phyloP scores from a whole-genome alignment of 2,888 invertebrate species.

The Scaptomyza polygonia region DNA sequence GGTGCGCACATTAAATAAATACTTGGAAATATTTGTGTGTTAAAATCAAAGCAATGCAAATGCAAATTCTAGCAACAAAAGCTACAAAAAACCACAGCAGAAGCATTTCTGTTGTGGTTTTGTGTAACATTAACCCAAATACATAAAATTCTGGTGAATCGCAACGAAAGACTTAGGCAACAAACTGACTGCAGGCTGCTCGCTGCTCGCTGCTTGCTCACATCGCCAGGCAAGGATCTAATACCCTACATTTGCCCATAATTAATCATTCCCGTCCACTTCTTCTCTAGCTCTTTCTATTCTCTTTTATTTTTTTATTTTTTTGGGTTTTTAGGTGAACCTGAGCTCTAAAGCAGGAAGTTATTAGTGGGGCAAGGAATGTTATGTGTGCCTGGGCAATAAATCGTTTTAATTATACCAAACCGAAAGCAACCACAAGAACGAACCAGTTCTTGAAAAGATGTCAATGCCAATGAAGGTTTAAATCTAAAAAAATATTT shows the following conservation, averaged over 20 bases:
- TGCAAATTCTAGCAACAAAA: conserved; percentile 36
- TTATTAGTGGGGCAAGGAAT: conserved; percentile 60
- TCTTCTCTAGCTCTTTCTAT: background rate
- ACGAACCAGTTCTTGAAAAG: conserved; percentile 33
- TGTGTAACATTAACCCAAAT: conserved; percentile 79
- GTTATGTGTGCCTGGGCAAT: conserved; percentile 25
- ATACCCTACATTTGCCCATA: conserved; percentile 60
- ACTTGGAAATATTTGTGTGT: conserved; percentile 73
- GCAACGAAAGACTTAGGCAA: conserved; percentile 56
- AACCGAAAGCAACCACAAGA: conserved; percentile 14
- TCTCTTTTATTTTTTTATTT: background rate
- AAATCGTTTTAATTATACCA: conserved; percentile 42
- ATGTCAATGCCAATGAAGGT: conserved; percentile 30
- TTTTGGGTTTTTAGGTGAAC: conserved; percentile 73
- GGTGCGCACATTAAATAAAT: conserved; percentile 75
- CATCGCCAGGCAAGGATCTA: conserved; percentile 66
- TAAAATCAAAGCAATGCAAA: conserved; percentile 76
- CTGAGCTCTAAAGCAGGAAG: conserved; percentile 59
- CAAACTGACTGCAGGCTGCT: conserved; percentile 50
- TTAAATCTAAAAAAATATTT: background rate
- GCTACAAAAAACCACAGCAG: conserved; percentile 5
- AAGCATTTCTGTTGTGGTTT: conserved; percentile 33
- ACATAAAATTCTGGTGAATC: conserved; percentile 69
- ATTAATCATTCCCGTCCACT: conserved; percentile 61
- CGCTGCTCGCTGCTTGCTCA: conserved; percentile 31